These are phyloP conservation scores for Drosophila helvetica DNA, from an alignment of 2,888 invertebrate species.

Conservation along the genomic window DNA sequence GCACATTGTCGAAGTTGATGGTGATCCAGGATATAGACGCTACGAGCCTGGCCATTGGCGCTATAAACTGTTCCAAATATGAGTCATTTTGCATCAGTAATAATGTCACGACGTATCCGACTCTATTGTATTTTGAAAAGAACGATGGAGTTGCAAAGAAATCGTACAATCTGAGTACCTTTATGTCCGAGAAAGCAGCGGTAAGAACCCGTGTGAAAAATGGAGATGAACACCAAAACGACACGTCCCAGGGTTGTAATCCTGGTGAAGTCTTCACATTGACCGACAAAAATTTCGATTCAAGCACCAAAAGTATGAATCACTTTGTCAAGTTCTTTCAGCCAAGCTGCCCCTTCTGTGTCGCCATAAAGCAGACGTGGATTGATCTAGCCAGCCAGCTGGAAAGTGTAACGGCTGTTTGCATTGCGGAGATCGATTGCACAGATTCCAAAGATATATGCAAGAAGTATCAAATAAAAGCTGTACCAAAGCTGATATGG, in stretches of 20 bases:
- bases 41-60: neutral
- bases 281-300: neutral
- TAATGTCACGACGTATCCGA: neutral
- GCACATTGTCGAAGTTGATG: neutral
- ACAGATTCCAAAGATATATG: neutral
- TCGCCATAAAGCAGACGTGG: neutral
- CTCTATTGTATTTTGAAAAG: neutral
- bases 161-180: neutral
- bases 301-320: neutral
- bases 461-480: neutral
- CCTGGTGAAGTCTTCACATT: neutral
- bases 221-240: neutral
- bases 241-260: neutral
- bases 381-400: neutral
- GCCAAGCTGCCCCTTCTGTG: neutral
- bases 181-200: neutral
- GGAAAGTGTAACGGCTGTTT: neutral
- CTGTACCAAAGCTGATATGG: neutral
- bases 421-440: neutral
- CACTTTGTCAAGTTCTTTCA: neutral
- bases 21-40: neutral
- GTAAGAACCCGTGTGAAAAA: neutral
- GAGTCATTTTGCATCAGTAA: neutral
- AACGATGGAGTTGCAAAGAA: neutral
- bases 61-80: neutral